Evolutionary conservation across 2,797 vertebrate species (phyloP).

Genomic region (Chaunax sp.): DNA sequence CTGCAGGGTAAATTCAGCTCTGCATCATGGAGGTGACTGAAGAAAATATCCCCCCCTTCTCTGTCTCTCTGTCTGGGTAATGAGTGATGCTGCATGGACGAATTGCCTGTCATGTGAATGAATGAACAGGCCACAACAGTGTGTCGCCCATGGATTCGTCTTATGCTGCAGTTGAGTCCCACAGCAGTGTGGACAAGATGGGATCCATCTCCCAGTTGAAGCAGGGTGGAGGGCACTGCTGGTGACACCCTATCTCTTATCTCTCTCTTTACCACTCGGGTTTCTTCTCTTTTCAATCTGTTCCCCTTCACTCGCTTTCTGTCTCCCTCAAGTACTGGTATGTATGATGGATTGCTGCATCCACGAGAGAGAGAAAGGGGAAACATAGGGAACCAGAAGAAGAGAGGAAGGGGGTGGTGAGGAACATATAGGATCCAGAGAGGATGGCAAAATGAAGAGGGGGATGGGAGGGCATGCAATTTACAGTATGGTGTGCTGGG

Average conservation of each 20-base stretch:
- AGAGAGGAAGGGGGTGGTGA: slow-evolving; percentile 5
- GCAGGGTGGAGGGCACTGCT: slow-evolving; percentile 14
- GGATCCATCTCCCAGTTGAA: slow-evolving; percentile 42
- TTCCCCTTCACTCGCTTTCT: slow-evolving; percentile 8
- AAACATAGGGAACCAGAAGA: slow-evolving; percentile 1
- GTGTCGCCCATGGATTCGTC: slow-evolving; percentile 49
- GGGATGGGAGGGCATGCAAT: slow-evolving; percentile 55
- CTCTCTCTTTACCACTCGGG: slow-evolving; percentile 16
- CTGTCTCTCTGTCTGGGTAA: slow-evolving; percentile 26
- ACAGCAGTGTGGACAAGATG: slow-evolving; percentile 45
- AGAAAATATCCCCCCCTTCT: slow-evolving; percentile 11
- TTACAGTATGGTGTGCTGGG: slow-evolving; percentile 30
- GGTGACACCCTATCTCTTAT: slow-evolving; percentile 44
- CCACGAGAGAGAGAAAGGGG: slow-evolving; percentile 30
- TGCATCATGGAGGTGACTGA: slow-evolving; percentile 19
- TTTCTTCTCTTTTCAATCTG: slow-evolving; percentile 34
- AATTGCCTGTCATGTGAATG: slow-evolving; percentile 66
- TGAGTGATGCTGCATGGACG: slow-evolving; percentile 42
- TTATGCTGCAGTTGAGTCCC: slow-evolving; percentile 47
- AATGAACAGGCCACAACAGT: slow-evolving; percentile 34
- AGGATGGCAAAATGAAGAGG: slow-evolving; percentile 43
- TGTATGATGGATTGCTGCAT: slow-evolving; percentile 57
- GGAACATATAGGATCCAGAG: slow-evolving; percentile 28
- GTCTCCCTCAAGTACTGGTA: slow-evolving; percentile 33
- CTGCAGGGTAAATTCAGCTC: neutral